Conservation (phyloP, 2,888 invertebrate genomes). For the Microctonus aethiopoides region DNA sequence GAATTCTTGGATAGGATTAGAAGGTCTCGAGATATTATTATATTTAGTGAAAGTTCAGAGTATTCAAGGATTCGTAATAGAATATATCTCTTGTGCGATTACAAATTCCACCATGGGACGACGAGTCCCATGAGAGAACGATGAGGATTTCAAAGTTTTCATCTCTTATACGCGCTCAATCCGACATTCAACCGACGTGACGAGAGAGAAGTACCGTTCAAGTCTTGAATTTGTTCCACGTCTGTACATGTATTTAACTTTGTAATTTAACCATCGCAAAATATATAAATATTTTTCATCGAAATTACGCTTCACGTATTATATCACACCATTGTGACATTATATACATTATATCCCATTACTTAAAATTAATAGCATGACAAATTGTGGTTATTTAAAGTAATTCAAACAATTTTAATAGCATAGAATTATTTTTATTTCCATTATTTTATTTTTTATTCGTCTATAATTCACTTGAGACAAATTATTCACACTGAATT, state of each 20-base stretch:
- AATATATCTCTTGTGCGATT: conserved; percentile 40
- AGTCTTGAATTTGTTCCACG: conserved; percentile 42
- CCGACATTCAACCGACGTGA: conserved; percentile 13
- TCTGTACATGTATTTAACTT: conserved; percentile 38
- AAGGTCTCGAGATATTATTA: not conserved
- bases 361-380: not conserved
- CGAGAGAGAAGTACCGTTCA: conserved; percentile 20
- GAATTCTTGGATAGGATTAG: conserved; percentile 23
- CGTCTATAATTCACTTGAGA: not conserved
- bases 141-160: conserved; percentile 49
- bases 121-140: conserved; percentile 24
- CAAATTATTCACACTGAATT: not conserved
- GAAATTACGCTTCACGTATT: not conserved
- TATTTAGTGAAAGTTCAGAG: not conserved
- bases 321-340: not conserved
- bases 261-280: conserved; percentile 27
- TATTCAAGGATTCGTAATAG: conserved; percentile 25
- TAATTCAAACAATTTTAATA: not conserved
- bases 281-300: not conserved
- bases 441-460: not conserved
- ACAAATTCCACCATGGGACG: conserved; percentile 44
- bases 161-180: conserved; percentile 41
- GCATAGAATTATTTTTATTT: not conserved
- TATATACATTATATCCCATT: not conserved
- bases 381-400: not conserved